A percentile compares a stretch with the other conserved stretches of the same genome.
These are phyloP conservation scores for Cavia aperea DNA, from an alignment of 2,113 vertebrate species.

Conservation along the genomic window DNA sequence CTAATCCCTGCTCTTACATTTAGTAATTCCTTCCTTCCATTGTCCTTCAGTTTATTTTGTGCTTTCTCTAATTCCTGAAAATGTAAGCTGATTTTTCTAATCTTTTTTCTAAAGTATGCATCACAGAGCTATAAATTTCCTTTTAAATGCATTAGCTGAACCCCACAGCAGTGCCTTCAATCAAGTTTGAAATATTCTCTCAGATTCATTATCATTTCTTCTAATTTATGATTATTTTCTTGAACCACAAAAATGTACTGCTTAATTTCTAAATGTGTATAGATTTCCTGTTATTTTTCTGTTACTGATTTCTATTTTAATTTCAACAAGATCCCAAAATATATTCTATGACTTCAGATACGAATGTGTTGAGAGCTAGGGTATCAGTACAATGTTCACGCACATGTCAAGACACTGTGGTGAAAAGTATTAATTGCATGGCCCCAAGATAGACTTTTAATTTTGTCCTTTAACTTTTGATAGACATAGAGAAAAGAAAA, in stretches of 20 bases:
- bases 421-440: neutral
- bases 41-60: neutral
- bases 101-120: neutral
- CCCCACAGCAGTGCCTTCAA: neutral
- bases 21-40: neutral
- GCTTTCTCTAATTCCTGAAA: neutral
- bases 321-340: neutral
- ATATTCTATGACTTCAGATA: neutral
- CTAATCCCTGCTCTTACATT: neutral
- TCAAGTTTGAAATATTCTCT: neutral
- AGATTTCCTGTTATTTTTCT: neutral
- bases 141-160: neutral
- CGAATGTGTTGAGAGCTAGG: neutral
- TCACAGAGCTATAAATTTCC: neutral
- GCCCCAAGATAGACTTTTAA: neutral
- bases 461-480: neutral
- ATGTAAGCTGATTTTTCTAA: constrained; percentile 4
- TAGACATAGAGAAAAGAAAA: neutral
- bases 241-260: neutral
- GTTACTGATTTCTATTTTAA: constrained; percentile 19
- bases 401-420: neutral
- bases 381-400: neutral
- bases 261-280: neutral
- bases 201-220: neutral
- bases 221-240: neutral